phyloP scores from a whole-genome alignment of 1,140 invertebrate genomes.

The Achatina immaculata region DNA sequence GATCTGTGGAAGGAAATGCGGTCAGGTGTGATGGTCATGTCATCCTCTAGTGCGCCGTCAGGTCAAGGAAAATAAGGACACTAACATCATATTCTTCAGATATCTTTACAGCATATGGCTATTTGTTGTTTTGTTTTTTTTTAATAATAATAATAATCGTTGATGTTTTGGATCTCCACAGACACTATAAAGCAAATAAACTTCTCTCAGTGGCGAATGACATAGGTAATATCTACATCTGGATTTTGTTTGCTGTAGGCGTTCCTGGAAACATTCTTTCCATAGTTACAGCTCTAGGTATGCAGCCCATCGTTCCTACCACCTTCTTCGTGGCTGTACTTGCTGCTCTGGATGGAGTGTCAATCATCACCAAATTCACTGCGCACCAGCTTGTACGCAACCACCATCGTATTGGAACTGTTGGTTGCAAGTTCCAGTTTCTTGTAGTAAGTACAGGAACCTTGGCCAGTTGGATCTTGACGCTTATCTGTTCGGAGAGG shows the following conservation, averaged over 20 bases:
- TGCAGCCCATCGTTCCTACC: slow-evolving; percentile 50
- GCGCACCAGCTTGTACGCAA: slow-evolving; percentile 47
- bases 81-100: too few relatives aligned
- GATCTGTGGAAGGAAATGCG: too few relatives aligned
- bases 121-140: too few relatives aligned
- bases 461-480: slow-evolving; percentile 56
- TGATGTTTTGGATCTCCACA: too few relatives aligned
- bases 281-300: slow-evolving; percentile 48
- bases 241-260: slow-evolving; percentile 52
- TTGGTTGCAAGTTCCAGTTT: slow-evolving; percentile 40
- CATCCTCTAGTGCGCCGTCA: too few relatives aligned
- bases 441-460: background rate
- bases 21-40: too few relatives aligned
- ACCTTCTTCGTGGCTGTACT: slow-evolving; percentile 53
- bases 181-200: background rate
- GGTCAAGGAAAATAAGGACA: too few relatives aligned
- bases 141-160: too few relatives aligned
- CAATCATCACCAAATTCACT: slow-evolving; percentile 50
- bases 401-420: slow-evolving; percentile 41
- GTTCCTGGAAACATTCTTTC: slow-evolving; percentile 53
- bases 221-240: slow-evolving; percentile 52
- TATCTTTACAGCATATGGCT: too few relatives aligned
- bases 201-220: background rate
- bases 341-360: slow-evolving; percentile 47
- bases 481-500: slow-evolving; percentile 55